Base-by-base conservation (phyloP, 1,140 invertebrate species). In the Choristoneura fumiferana region DNA sequence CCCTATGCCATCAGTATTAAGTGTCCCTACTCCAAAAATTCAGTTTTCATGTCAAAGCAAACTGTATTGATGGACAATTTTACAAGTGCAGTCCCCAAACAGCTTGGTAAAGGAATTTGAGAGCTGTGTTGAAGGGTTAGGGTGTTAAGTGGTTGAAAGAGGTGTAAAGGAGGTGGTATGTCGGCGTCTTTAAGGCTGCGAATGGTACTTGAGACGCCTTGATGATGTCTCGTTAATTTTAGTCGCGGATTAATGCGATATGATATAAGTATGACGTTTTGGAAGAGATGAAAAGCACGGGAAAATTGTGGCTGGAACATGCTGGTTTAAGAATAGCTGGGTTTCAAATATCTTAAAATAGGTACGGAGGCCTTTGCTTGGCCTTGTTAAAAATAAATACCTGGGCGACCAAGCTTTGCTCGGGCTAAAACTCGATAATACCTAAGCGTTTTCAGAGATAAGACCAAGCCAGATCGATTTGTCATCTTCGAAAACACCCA, bases 171-270 rank as follows among this genome's bases (percentile, higher is more conserved):
- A n/a, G 12, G 43, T 33, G 43, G n/a, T 17, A 18, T 3, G n/a
- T 18, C 43, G 43, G 43, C 43, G 43, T 29, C 43, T 49, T 49
- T 49, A 49, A 49, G 43, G 43, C 22, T 49, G 43, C 43, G 43
- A 49, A 29, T 22, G 43, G 43, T 49, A 17, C 43, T 49, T 49
- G 43, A 49, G 43, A 5, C 12, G 0, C n/a, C n/a, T 22, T 49
- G 43, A 49, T 18, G 43, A 4, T 8, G n/a, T 6, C 18, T 45
- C 43, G 43, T 43, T 43, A 45, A 45, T 49, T 49, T 29, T 49
- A n/a, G 43, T 49, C 10, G 43, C 43, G 18, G 43, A 49, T 49
- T 49, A 49, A 18, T 49, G 18, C 15, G 22, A 29, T 29, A 29
- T 29, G 22, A 29, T 29, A 29, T 29, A 29, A 3, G 22, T 29